Base-by-base conservation (phyloP, 2,797 vertebrate species). In the Aplochiton taeniatus region DNA sequence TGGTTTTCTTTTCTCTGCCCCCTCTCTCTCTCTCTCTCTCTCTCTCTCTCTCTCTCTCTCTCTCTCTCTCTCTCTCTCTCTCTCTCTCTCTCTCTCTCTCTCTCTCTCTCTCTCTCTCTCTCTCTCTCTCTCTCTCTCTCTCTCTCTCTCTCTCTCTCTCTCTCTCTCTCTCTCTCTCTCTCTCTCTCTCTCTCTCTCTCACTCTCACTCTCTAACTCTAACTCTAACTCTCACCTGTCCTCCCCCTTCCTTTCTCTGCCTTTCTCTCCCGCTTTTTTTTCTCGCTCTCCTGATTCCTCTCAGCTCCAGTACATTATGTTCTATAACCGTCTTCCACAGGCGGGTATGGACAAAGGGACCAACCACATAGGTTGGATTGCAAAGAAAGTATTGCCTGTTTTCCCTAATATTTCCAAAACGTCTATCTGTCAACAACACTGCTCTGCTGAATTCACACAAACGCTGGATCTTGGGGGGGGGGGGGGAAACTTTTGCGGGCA, bases 161-260 rank as follows among this genome's bases (percentile, higher is more conserved):
- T 48, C 46, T 31, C 58, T 20, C 48, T 43, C 41, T 19, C 11
- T 0, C 52, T 14, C 66, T 63, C 58, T 59, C 41, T 31, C 16
- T 58, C 47, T 65, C 63, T 14, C 19, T 51, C 1, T 4, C 11
- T 11, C 56, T 16, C 16, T 58, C 8, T 76, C 86, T 80, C 86
- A 85, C 83, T 90, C 80, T 89, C 84, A 72, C 82, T 66, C 75
- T 83, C 80, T 83, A 70, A 78, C 82, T 74, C 74, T 78, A n/a
- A n/a, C n/a, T n/a, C n/a, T n/a, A n/a, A n/a, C 18, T 17, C 78
- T 80, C 79, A 66, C 77, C 83, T 81, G 84, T 72, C 80, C 79
- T 76, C 76, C 77, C n/a, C 16, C 76, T 80, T 74, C 48, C 72
- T 45, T 75, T 80, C 68, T 69, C 63, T 78, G 75, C 68, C 68